phyloP scores from a whole-genome alignment of 2,797 vertebrate species.

The Australoheros facetus region DNA sequence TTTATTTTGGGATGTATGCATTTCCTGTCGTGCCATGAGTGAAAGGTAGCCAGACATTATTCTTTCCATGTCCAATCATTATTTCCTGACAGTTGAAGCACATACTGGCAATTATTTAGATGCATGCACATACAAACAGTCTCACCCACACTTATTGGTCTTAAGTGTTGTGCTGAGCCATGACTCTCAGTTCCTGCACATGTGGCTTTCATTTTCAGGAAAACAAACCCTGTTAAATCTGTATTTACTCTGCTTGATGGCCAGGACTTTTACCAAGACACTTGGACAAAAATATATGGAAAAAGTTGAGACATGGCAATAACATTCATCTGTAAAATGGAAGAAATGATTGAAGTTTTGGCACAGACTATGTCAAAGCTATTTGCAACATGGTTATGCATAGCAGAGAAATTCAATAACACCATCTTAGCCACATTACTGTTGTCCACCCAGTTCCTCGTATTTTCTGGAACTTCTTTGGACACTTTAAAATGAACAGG shows the following conservation, averaged over 20 bases:
- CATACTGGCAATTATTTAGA: conserved; percentile 52
- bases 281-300: conserved; percentile 3
- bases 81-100: conserved; percentile 48
- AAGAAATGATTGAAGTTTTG: conserved; percentile 22
- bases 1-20: conserved; percentile 59
- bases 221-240: conserved; percentile 72
- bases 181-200: conserved; percentile 73
- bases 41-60: conserved; percentile 54
- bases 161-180: conserved; percentile 70
- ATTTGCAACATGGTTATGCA: conserved; percentile 12
- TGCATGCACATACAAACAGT: conserved; percentile 27
- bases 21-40: conserved; percentile 65
- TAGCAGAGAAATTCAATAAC: conserved; percentile 21
- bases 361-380: neutral
- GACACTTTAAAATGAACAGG: neutral
- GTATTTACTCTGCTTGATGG: conserved; percentile 69
- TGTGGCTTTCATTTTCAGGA: conserved; percentile 71
- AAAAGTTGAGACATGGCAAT: conserved; percentile 23
- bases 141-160: conserved; percentile 64
- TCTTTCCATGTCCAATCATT: conserved; percentile 52
- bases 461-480: neutral
- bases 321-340: conserved; percentile 24
- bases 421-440: conserved; percentile 5
- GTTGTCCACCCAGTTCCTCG: conserved; percentile 17
- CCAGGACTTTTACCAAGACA: conserved; percentile 41